Conservation (phyloP, 2,797 vertebrate genomes). For the Sebastolobus alascanus region DNA sequence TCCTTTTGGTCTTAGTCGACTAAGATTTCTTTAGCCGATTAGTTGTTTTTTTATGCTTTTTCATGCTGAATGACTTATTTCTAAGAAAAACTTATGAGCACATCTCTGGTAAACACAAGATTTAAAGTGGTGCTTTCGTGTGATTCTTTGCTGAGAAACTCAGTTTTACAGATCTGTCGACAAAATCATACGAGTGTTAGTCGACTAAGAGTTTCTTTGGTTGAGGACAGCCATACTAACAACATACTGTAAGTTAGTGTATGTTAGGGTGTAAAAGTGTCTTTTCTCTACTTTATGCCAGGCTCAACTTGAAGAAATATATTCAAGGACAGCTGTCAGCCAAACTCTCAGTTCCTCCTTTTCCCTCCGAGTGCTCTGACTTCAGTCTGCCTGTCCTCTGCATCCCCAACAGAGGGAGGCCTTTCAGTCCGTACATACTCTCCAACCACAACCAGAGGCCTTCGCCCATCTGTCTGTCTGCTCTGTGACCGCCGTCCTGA, state of each 20-base stretch:
- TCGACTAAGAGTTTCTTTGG: no score
- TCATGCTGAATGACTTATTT: no score
- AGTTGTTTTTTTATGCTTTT: no score
- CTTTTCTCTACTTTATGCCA: constrained; percentile 36
- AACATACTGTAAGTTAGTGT: not conserved
- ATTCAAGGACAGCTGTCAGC: constrained; percentile 77
- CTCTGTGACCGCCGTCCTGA: constrained; percentile 76
- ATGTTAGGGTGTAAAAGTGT: constrained; percentile 19
- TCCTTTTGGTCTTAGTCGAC: no score
- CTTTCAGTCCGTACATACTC: constrained; percentile 66
- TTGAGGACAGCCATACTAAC: not conserved
- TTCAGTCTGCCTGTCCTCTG: constrained; percentile 71
- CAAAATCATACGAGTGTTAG: no score
- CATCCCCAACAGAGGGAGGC: constrained; percentile 80
- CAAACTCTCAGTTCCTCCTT: constrained; percentile 61
- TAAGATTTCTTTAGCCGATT: no score
- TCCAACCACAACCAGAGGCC: constrained; percentile 51
- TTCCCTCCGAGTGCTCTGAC: constrained; percentile 50
- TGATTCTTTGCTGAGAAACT: no score
- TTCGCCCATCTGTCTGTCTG: constrained; percentile 77
- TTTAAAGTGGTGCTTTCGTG: no score
- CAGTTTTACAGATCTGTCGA: no score
- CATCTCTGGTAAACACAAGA: no score
- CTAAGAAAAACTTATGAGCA: no score
- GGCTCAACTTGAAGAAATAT: constrained; percentile 57